Base-by-base conservation (phyloP, 2,113 vertebrate species). In the Emydocephalus ijimae region DNA sequence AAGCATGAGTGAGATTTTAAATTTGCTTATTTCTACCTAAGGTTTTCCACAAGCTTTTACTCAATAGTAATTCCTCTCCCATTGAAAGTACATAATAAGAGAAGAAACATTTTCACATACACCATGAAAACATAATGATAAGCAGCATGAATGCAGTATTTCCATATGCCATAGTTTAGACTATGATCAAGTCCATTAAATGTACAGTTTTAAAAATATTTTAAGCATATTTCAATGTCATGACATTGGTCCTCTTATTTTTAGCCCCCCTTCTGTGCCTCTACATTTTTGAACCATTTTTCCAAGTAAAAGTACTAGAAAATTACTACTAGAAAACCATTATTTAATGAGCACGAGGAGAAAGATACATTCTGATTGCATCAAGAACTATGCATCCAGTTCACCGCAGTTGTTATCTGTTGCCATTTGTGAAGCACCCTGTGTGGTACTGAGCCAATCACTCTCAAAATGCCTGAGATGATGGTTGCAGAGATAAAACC, bases 181-280 rank as follows among this genome's bases (percentile, higher is more conserved):
- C 74, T 43, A 20, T 39, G 74, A 43, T 81, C 3, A 81, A 43
- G 74, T 21, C 74, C 15, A 21, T 81, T 20, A 43, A 43, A 81
- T 43, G 74, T 43, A 39, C 18, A 81, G 2, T 81, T 39, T 81
- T 39, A 81, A 81, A 88, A 88, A 88, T 55, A 55, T 54, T 88
- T 55, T 26, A 48, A 87, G 26, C 85, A 52, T 87, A 50, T 2
- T 87, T 50, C 5, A 50, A 29, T 52, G 12, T 87, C 85, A 87
- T 3, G 87, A 54, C 6, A 81, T 88, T 54, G 5, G 15, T 18
- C 24, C 26, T 20, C 1, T 54, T 50, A 34, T 56, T 56, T 88
- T 88, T 21, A 20, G 29, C 9, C 1, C 7, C 20, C 1, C 7
- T 7, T 5, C 1, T 1, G 3, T 39, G 29, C 9, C 18, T 39